Base-by-base conservation (phyloP, 2,888 invertebrate genomes). In the Onchidella celtica region DNA sequence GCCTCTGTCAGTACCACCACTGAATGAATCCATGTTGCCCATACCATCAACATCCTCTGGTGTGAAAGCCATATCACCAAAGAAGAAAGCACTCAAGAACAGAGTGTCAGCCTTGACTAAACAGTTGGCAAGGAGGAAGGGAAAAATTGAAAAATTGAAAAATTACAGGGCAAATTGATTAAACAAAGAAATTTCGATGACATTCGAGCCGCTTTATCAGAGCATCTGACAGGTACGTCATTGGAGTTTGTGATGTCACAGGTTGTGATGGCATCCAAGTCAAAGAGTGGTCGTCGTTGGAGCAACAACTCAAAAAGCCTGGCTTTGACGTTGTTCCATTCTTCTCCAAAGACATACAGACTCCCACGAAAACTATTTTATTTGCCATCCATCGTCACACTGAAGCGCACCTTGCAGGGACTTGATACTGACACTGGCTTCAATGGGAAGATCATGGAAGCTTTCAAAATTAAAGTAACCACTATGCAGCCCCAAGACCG, bases 381-480 rank as follows among this genome's bases (percentile, higher is more conserved):
- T 17, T 73, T 73, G 32, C 57, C 72, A 2, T 73, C 57, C 2
- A 3, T 55, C 3, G 9, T 4, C 3, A 73, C 72, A 24, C 24
- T 73, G 32, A 73, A 73, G 11, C n/a, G 57, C 11, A 27, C 57
- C 6, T 24, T 61, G 36, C 32, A 17, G 29, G 32, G 24, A 2
- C n/a, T 74, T 6, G 32, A 74, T 11, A 74, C 57, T 14, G 29
- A 34, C 21, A 14, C 74, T 57, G 74, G 74, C 4, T 74, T 74
- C 27, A 36, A 29, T 24, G 2, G 14, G 2, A n/a, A 21, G n/a
- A 32, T 74, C 59, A 21, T 74, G 17, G 34, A 59, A 2, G 32
- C 29, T 1, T 21, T 61, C 9, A 9, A 32, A 24, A 17, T 34
- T 14, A 65, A 65, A 40, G 63, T 65, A 38, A 1, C 6, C 4